Percentiles rank a stretch among this genome's conserved stretches.
phyloP scores from a whole-genome alignment of 2,888 invertebrate genomes.

The Lasioglossum villosulum region DNA sequence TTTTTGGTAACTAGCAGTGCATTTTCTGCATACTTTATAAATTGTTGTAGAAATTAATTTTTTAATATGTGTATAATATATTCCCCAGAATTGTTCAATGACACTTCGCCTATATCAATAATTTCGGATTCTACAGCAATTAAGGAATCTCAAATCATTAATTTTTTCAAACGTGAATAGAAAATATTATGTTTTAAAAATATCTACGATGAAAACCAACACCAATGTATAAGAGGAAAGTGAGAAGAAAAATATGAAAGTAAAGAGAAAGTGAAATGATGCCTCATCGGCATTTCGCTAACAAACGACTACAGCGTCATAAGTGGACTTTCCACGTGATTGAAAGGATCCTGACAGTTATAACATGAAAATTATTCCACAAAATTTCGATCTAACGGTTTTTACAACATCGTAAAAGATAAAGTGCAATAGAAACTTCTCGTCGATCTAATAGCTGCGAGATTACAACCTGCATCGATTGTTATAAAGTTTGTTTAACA shows the following conservation, averaged over 20 bases:
- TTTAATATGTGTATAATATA: background rate
- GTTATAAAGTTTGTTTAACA: background rate
- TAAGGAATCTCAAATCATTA: background rate
- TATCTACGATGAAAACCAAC: background rate
- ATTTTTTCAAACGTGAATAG: background rate
- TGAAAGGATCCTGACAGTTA: background rate
- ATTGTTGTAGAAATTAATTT: background rate
- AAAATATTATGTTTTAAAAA: background rate
- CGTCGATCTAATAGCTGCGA: background rate
- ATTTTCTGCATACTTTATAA: background rate
- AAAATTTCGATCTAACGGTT: background rate
- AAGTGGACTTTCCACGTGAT: background rate
- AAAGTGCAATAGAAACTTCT: background rate
- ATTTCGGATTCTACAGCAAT: background rate
- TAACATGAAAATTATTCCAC: background rate
- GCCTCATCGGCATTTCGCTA: background rate
- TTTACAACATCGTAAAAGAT: background rate
- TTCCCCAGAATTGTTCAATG: background rate
- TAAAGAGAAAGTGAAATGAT: background rate
- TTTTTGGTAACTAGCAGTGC: too few relatives aligned
- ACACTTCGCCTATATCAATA: background rate
- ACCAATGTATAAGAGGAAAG: background rate
- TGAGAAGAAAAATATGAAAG: background rate
- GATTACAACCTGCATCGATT: background rate
- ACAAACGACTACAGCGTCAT: background rate